Percentiles rank a stretch among this genome's conserved stretches.
phyloP scores from a whole-genome alignment of 1,140 invertebrate species.

The Aphaenogaster floridana region DNA sequence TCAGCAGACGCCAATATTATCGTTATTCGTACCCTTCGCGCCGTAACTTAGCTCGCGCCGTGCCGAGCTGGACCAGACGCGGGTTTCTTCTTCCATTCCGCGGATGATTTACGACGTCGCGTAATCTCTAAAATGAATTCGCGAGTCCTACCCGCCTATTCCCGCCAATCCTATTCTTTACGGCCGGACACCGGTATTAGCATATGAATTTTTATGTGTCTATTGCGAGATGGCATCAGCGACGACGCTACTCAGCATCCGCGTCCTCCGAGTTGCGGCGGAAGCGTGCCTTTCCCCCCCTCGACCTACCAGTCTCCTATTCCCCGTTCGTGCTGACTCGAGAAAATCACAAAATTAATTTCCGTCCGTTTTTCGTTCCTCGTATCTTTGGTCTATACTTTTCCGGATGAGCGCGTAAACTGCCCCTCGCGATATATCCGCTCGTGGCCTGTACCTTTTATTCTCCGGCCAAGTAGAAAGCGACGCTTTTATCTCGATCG shows the following conservation, averaged over 20 bases:
- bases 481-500: conserved; percentile 41
- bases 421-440: conserved; percentile 4
- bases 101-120: conserved; percentile 49
- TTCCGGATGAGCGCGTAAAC: conserved; percentile 27
- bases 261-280: neutral
- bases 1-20: conserved; percentile 34
- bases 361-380: neutral
- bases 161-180: conserved; percentile 12
- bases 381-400: conserved; percentile 33
- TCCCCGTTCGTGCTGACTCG: neutral
- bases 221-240: conserved; percentile 34
- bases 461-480: conserved; percentile 16
- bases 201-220: conserved; percentile 53
- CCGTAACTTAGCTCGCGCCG: neutral
- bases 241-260: neutral
- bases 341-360: conserved; percentile 50
- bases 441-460: neutral
- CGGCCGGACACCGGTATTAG: neutral
- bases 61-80: neutral
- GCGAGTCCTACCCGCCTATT: neutral
- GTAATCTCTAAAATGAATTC: conserved; percentile 49
- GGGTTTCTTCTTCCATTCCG: conserved; percentile 34
- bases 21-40: conserved; percentile 7
- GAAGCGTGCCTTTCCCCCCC: neutral
- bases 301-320: too few species aligned